Evolutionary conservation across 2,888 invertebrate genomes (phyloP), one percentile per base, ranked within the genome.

Genomic region (Herminia tarsipennalis): DNA sequence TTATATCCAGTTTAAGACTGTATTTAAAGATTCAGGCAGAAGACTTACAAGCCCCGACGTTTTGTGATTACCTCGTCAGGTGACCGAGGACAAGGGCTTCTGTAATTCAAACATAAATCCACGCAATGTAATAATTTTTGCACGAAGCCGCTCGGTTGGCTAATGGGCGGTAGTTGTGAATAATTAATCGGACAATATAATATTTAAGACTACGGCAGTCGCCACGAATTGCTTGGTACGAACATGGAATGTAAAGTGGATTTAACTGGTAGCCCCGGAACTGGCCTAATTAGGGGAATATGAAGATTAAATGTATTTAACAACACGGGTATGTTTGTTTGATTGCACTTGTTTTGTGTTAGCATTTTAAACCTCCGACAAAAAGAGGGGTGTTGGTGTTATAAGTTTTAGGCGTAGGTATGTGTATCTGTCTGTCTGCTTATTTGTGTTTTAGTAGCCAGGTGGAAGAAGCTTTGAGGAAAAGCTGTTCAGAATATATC

Each of bases 151-250:
- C 8, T 9, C 39, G 51, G 47, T 27, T 40, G 32, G 47, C 46
- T 53, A 58, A 58, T 62, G 65, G 53, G 34, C 62, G 58, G 58
- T 58, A 47, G 49, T 56, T 33, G 38, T 62, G 52, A 65, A 65
- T 65, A 54, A 61, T 56, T 56, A 61, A 65, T 29, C 35, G 24
- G 29, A 47, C 51, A 51, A 50, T 68, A 50, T 57, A 65, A 66
- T 46, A 54, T 64, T 54, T 45, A 56, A 40, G 39, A 38, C 25
- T 36, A 40, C 9, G 35, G 29, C 17, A 30, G 49, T 41, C 44
- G 36, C 17, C 35, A 35, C 34, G 22, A 43, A 35, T 20, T 37
- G 37, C 29, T 46, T 43, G 29, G 38, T 33, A 29, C 32, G 20
- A 49, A 27, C 40, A 28, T 45, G 39, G 30, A 40, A 39, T 29